Percentiles rank a stretch among this genome's conserved stretches.
phyloP scores from a whole-genome alignment of 2,888 invertebrate genomes.

The Malacosoma neustria region DNA sequence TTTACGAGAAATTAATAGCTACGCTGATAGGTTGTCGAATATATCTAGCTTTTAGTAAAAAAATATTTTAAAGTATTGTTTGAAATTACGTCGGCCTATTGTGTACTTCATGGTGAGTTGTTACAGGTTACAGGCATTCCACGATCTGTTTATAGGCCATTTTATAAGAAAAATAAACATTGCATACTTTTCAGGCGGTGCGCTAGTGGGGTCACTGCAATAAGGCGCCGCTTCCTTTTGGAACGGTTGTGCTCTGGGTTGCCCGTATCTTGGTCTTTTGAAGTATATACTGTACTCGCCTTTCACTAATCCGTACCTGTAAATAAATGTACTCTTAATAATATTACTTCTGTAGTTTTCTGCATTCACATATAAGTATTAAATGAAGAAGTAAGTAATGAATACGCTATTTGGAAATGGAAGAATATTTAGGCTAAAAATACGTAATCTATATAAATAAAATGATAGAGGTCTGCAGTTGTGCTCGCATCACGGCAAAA shows the following conservation, averaged over 20 bases:
- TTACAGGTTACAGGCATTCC: not conserved
- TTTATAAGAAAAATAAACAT: not conserved
- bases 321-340: no score
- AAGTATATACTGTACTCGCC: slow-evolving; percentile 55
- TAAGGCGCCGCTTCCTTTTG: slow-evolving; percentile 36
- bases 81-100: not conserved
- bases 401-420: no score
- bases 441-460: no score
- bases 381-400: no score
- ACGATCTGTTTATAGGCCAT: not conserved
- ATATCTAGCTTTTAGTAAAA: slow-evolving; percentile 2
- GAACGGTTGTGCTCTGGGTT: slow-evolving; percentile 57
- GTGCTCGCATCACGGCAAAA: no score
- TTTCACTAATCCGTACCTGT: slow-evolving; percentile 45
- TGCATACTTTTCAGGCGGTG: slow-evolving; percentile 38
- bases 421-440: no score
- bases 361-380: no score
- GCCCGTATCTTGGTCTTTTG: slow-evolving; percentile 55
- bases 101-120: not conserved
- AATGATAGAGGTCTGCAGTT: no score
- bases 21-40: no score
- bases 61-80: not conserved
- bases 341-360: no score
- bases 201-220: slow-evolving; percentile 43
- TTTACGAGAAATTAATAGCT: no score